Base-by-base conservation (phyloP, 64 coral and sea anemone species). In the Stylophora pistillata region DNA sequence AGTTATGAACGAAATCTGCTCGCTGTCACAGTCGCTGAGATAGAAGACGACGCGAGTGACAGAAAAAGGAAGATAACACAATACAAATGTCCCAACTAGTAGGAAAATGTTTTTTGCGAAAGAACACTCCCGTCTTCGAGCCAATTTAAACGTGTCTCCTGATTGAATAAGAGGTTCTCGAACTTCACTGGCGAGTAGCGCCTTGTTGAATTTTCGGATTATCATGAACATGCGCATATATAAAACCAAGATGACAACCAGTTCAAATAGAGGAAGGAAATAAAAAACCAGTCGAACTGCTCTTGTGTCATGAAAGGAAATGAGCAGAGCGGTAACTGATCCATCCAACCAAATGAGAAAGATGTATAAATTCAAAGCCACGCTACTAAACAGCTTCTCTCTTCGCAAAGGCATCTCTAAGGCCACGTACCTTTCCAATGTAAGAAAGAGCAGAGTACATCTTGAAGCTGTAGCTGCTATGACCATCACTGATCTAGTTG, bases 151-250 rank as follows among this genome's bases (percentile, higher is more conserved):
- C 2, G 77, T 28, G 10, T 79, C 53, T 4, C 5, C 56, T 6
- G 77, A 56, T 1, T 79, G 56, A 17, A 79, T 15, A 59, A 79
- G 56, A 4, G 13, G 26, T 55, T 56, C 25, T 32, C 20, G 55
- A 17, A 12, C 29, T 79, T 56, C 77, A 60, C 31, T 14, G 30
- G n/a, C 56, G 15, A 79, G 27, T 26, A 60, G 14, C 21, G 55
- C 10, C 26, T 60, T 26, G 77, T 79, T 79, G 28, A 79, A 79
- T 15, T 56, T 79, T 31, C 77, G 77, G 57, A 79, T 79, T 13
- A 79, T 79, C 18, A 79, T 58, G 25, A 79, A 79, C 77, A 79
- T 79, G 55, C 77, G 77, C 7, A 79, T 9, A 60, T 79, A 79
- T 27, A 79, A 60, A 18, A 55, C 29, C 13, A 79, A 26, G 55